Percentiles rank a stretch among this genome's conserved stretches.
Conservation (phyloP, 2,113 vertebrate species). For the Rhabdomys dilectus region DNA sequence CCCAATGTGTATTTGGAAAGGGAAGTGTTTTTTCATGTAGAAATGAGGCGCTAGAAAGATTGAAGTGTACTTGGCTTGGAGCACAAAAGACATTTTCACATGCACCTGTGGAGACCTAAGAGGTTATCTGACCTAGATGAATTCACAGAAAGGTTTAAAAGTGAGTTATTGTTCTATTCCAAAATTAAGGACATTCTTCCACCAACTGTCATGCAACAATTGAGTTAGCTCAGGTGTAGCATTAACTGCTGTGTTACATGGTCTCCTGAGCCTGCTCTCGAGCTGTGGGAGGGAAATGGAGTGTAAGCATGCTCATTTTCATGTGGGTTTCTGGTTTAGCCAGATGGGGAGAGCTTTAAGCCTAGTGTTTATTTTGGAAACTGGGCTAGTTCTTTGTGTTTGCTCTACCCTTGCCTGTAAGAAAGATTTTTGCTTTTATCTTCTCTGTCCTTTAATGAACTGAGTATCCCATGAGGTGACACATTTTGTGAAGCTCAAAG, state of each 20-base stretch:
- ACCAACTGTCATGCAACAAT: neutral
- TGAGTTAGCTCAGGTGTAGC: neutral
- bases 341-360: conserved; percentile 66
- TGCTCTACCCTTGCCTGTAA: conserved; percentile 63
- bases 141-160: neutral
- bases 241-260: neutral
- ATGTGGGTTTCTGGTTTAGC: conserved; percentile 70
- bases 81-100: neutral
- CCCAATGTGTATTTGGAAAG: neutral
- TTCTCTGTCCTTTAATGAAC: conserved; percentile 45
- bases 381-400: conserved; percentile 44
- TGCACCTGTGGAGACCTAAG: neutral
- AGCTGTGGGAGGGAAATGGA: conserved; percentile 55
- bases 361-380: conserved; percentile 68
- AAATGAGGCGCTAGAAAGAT: neutral
- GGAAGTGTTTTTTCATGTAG: neutral
- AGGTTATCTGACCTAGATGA: neutral
- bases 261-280: conserved; percentile 11
- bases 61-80: neutral
- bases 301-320: conserved; percentile 51
- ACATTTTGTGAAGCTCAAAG: conserved; percentile 56
- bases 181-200: neutral
- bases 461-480: conserved; percentile 13
- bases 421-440: conserved; percentile 39
- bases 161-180: neutral